Evolutionary conservation across 2,888 invertebrate genomes (phyloP), one percentile per base, ranked within the genome.

Genomic region (Agriopis marginaria): DNA sequence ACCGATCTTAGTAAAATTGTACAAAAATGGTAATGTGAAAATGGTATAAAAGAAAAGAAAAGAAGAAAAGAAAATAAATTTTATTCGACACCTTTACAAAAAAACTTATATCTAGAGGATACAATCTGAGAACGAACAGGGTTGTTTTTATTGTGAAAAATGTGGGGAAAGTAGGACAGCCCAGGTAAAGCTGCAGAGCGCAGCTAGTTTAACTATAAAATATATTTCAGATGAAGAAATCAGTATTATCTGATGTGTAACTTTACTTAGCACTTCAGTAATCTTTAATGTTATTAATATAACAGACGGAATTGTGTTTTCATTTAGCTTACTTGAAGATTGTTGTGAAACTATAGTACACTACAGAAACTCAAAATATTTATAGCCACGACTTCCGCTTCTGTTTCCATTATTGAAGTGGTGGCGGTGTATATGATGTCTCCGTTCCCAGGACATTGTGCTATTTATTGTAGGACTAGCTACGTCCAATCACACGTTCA

Each of bases 301-400:
- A n/a, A 45, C 23, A 58, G 45, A 23, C 44, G 45, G 56, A 23
- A 44, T 44, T 40, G 32, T 51, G 51, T 53, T 63, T 54, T 55
- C 55, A 39, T 63, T 55, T 14, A 47, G 44, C 12, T n/a, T 50
- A 62, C 45, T 42, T 10, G 45, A 39, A 63, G 23, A 54, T 14
- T 63, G 45, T 49, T 14, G 44, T 17, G 4, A 40, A 63, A 58
- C 17, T 23, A 23, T 23, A 23, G 17, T 23, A 23, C 63, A 66
- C 50, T 66, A 55, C 61, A 59, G 54, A 54, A 64, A 68, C 63
- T 53, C 53, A 71, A 73, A 75, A 72, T 66, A 75, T 71, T 74
- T 72, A 69, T 73, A 72, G 75, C 44, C 11, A 17, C 63, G 40
- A 32, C 66, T 69, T 71, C 72, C 69, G 70, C 58, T 63, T 59